Evolutionary conservation across 2,113 vertebrate genomes (phyloP).

Genomic region (crab-eating macaque (Macaca fascicularis)): DNA sequence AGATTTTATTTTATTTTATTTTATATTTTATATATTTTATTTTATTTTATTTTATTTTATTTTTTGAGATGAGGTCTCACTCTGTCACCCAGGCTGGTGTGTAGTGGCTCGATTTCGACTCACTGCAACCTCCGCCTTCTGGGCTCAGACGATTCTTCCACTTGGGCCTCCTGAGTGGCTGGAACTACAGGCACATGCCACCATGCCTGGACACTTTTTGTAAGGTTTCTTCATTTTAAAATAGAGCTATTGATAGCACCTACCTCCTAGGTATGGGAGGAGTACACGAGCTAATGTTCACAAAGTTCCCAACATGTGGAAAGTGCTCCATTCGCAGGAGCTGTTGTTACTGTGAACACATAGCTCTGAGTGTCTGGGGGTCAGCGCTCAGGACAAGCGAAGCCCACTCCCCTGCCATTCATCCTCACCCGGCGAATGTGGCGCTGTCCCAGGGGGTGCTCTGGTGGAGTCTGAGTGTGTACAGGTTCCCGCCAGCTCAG

Average conservation of each 20-base stretch:
- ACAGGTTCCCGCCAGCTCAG: rapidly evolving
- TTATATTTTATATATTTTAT: neutral
- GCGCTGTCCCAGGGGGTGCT: neutral
- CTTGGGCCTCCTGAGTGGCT: neutral
- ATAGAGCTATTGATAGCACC: neutral
- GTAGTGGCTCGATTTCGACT: neutral
- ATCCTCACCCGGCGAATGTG: conserved; percentile 80
- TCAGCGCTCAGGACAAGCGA: neutral
- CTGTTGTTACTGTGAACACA: neutral
- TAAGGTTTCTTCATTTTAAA: neutral
- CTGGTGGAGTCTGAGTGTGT: neutral
- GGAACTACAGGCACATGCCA: neutral
- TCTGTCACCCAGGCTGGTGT: neutral
- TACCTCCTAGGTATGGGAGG: neutral
- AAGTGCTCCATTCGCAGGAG: neutral
- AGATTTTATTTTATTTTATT: neutral
- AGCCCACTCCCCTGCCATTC: rapidly evolving
- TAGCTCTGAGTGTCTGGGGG: neutral
- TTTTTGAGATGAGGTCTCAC: neutral
- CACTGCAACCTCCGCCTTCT: neutral
- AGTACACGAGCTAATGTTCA: neutral
- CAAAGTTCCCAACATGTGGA: neutral
- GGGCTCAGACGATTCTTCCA: neutral
- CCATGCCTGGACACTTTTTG: neutral
- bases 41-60: neutral